Base-by-base conservation (phyloP, 2,797 vertebrate genomes). In the Staurois parvus region DNA sequence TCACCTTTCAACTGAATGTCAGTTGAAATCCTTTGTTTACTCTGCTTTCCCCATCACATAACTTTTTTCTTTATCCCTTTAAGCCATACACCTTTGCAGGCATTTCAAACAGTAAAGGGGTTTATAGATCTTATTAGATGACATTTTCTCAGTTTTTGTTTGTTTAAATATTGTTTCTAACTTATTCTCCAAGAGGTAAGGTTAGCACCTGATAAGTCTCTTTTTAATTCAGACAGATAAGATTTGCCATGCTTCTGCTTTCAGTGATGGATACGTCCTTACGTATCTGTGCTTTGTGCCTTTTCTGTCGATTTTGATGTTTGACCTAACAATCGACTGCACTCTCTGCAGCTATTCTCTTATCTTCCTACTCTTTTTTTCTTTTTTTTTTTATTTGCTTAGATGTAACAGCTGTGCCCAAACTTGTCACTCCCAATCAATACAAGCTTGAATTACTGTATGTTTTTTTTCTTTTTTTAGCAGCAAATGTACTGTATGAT, bases 1-100 rank as follows among this genome's bases (percentile, higher is more conserved):
- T 82, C 85, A 82, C 79, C 79, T 77, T 86, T 86, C 66, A 86
- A 52, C 79, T 82, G 68, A 86, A 86, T 86, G 74, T 86, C 75
- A 83, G 40, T 59, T 78, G 75, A 73, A 73, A 83, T 81, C 29
- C 62, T 19, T 83, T 86, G 64, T 83, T 86, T 83, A 72, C 74
- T 72, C 32, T 82, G 67, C 82, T 52, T 78, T 77, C 52, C 68
- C 19, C 62, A 67, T 78, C 80, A 52, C 67, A 24, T 86, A 78
- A 29, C 66, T 72, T 70, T 75, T 80, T n/a, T 40, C 56, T 75
- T 85, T 66, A 86, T 86, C 79, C 73, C 28, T 69, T 21, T 86
- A 76, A 86, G 64, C 85, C 74, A 48, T 82, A 73, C 52, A 78
- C 73, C 34, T 62, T 82, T 82, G 34, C 76, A 78, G 73, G 66